Evolutionary conservation across 2,113 vertebrate species (phyloP).

Genomic region (Corvus cornix): DNA sequence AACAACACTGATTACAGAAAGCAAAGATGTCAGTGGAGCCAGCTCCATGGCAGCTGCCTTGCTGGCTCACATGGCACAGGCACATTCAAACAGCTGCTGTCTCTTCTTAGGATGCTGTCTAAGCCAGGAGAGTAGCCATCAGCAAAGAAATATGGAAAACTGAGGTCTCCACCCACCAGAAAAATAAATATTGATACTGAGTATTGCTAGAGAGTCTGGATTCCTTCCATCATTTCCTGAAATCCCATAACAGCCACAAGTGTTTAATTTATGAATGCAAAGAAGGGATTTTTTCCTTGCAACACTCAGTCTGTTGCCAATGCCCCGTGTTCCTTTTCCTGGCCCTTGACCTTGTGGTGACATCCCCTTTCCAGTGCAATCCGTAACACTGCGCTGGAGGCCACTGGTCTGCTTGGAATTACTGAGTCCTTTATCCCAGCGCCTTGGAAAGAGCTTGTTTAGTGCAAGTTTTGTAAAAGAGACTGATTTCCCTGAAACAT

Average conservation of each 20-base stretch:
- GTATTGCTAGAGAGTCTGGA: not conserved
- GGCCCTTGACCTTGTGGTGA: not conserved
- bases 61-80: not conserved
- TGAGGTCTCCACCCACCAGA: not conserved
- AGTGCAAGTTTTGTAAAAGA: not conserved
- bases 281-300: not conserved
- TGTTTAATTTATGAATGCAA: not conserved
- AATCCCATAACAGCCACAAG: not conserved
- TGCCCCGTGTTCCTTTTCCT: not conserved
- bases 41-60: not conserved
- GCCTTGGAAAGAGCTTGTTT: not conserved
- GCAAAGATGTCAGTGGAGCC: not conserved
- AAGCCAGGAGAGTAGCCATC: not conserved
- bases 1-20: not conserved
- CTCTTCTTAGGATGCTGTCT: not conserved
- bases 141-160: not conserved
- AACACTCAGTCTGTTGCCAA: fast-evolving
- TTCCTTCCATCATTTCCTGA: not conserved
- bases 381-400: not conserved
- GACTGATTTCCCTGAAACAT: not conserved
- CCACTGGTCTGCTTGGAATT: not conserved
- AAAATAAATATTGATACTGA: not conserved
- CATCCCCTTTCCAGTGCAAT: not conserved
- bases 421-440: fast-evolving
- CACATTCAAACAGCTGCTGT: not conserved